Evolutionary conservation across 2,888 invertebrate species (phyloP), one percentile per base, ranked within the genome.

Genomic region (Archaeoteleia sp.): DNA sequence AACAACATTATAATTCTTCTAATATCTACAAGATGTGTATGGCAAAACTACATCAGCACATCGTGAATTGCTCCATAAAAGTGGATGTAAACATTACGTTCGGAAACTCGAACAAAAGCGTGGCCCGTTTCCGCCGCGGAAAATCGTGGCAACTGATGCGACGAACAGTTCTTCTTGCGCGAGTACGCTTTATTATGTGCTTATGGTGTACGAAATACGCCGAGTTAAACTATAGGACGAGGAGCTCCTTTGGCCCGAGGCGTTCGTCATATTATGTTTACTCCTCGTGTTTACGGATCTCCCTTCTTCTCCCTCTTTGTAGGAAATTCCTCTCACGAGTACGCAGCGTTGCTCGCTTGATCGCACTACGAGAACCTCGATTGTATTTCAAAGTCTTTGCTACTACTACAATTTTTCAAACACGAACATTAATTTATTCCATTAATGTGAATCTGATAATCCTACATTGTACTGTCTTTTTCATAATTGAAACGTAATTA

Each of bases 211-310:
- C 61, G 58, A 69, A 71, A 67, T 70, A 61, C 67, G 69, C 27
- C 60, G 55, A 67, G 67, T 48, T 70, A 70, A 66, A 55, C 65
- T 60, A 55, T 46, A 53, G 65, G 63, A 68, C 61, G 68, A 58
- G 37, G 60, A 58, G 42, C 63, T 68, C 55, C 68, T 71, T 70
- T 65, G 48, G 81, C 85, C 81, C 68, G 73, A 66, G 79, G 84
- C 83, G 78, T 77, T 82, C 80, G 81, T 81, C 81, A 84, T 85
- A 85, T 85, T 85, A 84, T 84, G 84, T 85, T 85, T 84, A 78
- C 83, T 75, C 74, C 74, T 71, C 77, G 78, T 84, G 84, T 84
- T 83, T 84, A 83, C 84, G 80, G 76, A 54, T 45, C 74, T 68
- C 71, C 68, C 69, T 60, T 60, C 57, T 61, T 67, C 71, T 57